These are phyloP conservation scores for Galeopterus variegatus DNA, from an alignment of 2,113 vertebrate genomes.

Conservation along the genomic window DNA sequence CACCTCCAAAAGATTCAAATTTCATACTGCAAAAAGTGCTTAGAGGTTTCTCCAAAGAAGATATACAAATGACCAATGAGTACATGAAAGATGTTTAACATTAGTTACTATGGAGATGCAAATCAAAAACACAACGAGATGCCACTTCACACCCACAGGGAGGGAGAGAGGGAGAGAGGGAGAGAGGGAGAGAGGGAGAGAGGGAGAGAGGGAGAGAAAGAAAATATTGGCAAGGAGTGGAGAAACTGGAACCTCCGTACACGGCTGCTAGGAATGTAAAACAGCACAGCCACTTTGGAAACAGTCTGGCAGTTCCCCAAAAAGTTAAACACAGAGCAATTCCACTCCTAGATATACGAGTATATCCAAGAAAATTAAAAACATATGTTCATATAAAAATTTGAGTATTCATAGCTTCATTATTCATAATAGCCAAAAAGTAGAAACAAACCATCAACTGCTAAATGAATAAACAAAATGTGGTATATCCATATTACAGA, in stretches of 20 bases:
- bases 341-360: background rate
- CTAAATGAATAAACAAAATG: background rate
- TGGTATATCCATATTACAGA: background rate
- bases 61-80: background rate
- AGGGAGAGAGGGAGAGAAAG: too few species aligned
- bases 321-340: background rate
- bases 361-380: background rate
- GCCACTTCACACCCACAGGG: background rate
- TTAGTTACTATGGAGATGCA: background rate
- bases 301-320: background rate
- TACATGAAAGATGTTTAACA: background rate
- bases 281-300: background rate
- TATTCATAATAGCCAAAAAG: background rate
- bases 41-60: background rate
- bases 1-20: background rate
- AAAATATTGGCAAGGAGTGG: background rate
- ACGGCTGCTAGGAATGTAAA: background rate
- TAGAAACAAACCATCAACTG: background rate
- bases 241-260: background rate
- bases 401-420: background rate
- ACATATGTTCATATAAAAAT: background rate
- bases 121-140: background rate
- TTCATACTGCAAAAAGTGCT: constrained; percentile 10
- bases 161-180: too few species aligned
- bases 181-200: too few species aligned